Percentiles rank a stretch among this genome's conserved stretches.
phyloP scores from a whole-genome alignment of 2,113 vertebrate species.

The Chionis minor region DNA sequence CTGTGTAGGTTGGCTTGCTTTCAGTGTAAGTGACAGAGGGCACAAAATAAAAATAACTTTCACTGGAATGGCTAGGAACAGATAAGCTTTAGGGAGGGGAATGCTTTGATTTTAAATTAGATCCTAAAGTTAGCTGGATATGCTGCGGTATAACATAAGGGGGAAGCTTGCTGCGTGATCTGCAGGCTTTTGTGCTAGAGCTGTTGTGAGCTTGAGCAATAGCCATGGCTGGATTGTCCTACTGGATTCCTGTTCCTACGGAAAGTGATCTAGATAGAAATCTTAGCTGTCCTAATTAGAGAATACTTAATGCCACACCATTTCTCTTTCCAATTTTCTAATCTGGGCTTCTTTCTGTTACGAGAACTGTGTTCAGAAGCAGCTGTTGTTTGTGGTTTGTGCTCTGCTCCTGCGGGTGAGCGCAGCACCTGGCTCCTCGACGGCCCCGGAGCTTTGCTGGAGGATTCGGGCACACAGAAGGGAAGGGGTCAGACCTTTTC shows the following conservation, averaged over 20 bases:
- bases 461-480: neutral
- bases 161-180: neutral
- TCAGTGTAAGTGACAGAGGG: conserved; percentile 20
- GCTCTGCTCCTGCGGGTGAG: fast-evolving
- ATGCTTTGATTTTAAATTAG: conserved; percentile 52
- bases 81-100: conserved; percentile 19
- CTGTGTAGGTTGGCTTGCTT: conserved; percentile 40
- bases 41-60: conserved; percentile 57
- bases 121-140: conserved; percentile 32
- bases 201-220: neutral
- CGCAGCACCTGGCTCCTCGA: neutral
- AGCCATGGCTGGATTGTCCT: neutral
- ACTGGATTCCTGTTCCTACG: neutral
- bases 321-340: neutral
- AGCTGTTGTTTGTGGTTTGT: neutral
- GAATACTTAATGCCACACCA: fast-evolving
- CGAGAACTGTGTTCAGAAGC: neutral
- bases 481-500: neutral
- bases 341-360: neutral
- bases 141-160: neutral
- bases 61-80: conserved; percentile 15
- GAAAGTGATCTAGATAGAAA: neutral
- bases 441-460: neutral
- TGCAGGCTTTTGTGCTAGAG: neutral
- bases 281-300: neutral